A percentile compares a stretch with the other conserved stretches of the same genome.
Conservation (phyloP, 2,888 invertebrate species). For the Trisateles emortualis region DNA sequence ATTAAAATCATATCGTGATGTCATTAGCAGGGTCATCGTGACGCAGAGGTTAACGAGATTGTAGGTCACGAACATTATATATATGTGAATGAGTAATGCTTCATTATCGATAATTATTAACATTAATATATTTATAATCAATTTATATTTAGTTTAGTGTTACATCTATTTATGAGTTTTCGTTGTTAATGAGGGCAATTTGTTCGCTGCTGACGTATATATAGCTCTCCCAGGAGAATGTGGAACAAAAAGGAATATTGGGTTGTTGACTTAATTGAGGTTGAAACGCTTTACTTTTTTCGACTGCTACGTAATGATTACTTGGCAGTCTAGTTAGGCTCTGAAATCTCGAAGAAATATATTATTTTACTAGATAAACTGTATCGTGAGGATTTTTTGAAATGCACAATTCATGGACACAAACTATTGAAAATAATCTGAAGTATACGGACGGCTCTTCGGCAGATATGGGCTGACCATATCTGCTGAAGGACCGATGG, state of each 20-base stretch:
- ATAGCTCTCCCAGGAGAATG: constrained; percentile 21
- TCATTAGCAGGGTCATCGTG: constrained; percentile 39
- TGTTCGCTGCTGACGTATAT: constrained; percentile 26
- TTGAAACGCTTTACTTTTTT: constrained; percentile 14
- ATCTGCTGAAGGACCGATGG: too few species aligned
- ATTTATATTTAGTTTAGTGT: constrained; percentile 6
- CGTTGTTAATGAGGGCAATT: constrained; percentile 31
- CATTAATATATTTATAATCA: constrained; percentile 1
- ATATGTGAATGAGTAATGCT: background rate
- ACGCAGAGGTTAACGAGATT: constrained; percentile 33
- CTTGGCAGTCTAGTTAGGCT: constrained; percentile 4
- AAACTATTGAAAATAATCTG: too few species aligned
- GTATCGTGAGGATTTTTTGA: too few species aligned
- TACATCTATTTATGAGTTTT: constrained; percentile 8
- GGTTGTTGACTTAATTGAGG: constrained; percentile 24
- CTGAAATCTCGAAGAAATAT: background rate
- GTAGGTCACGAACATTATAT: constrained; percentile 22
- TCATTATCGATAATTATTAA: constrained; percentile 20
- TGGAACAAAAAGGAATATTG: constrained; percentile 17
- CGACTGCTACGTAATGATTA: constrained; percentile 1
- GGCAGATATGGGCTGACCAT: too few species aligned
- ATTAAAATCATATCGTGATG: constrained; percentile 41
- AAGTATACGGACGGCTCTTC: too few species aligned
- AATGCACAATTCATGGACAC: too few species aligned
- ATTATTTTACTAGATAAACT: too few species aligned